These are phyloP conservation scores for Steinernema khuongi DNA, from an alignment of 1,140 invertebrate species.

Conservation along the genomic window DNA sequence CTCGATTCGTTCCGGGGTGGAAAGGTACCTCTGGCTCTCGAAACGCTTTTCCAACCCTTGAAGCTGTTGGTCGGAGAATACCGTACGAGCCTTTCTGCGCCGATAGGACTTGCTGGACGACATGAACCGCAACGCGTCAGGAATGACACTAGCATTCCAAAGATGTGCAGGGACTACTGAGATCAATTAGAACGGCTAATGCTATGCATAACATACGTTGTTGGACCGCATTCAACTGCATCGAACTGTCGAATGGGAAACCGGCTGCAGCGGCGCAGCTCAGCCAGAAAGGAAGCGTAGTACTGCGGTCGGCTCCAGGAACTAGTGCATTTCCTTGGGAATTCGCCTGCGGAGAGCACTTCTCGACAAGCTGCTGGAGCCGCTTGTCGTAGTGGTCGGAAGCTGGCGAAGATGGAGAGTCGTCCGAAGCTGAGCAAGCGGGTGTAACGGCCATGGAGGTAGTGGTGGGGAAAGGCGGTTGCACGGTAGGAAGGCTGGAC, in stretches of 20 bases:
- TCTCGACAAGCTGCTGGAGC: background rate
- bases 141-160: background rate
- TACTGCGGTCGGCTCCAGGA: background rate
- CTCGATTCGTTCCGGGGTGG: slow-evolving; percentile 90
- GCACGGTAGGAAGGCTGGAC: background rate
- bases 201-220: background rate
- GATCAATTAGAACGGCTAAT: background rate
- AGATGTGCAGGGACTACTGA: background rate
- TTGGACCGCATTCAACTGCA: background rate
- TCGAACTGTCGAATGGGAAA: background rate
- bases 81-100: slow-evolving; percentile 68
- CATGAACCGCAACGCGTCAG: slow-evolving; percentile 6
- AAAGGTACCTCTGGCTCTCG: slow-evolving; percentile 88
- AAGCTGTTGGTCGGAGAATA: slow-evolving; percentile 92
- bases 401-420: background rate
- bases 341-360: background rate
- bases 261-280: background rate
- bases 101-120: slow-evolving; percentile 46
- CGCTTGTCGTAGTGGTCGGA: background rate
- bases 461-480: background rate
- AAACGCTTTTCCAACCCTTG: slow-evolving; percentile 87
- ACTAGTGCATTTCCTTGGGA: background rate
- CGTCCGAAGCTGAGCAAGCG: background rate
- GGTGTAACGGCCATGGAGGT: background rate
- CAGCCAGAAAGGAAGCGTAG: background rate